These are phyloP conservation scores for Spisula subtruncata DNA, from an alignment of 2,888 invertebrate genomes.

Conservation along the genomic window DNA sequence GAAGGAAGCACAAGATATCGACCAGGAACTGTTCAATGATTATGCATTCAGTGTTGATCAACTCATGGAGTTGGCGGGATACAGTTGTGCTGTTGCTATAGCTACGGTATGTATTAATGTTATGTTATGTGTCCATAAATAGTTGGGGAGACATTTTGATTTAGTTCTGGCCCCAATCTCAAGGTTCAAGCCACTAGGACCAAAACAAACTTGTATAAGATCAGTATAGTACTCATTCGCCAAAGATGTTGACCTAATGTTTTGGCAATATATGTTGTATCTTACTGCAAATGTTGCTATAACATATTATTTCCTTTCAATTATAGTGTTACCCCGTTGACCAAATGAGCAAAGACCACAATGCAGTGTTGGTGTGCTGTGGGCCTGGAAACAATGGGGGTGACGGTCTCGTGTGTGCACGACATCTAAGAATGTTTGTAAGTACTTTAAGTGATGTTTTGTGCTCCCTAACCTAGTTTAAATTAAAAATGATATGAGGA, in stretches of 20 bases:
- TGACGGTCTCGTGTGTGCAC: conserved; percentile 98
- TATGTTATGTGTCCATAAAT: neutral
- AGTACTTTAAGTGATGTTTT: conserved; percentile 67
- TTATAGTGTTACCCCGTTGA: conserved; percentile 84
- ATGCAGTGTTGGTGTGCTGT: conserved; percentile 90
- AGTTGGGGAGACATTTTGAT: too few relatives aligned
- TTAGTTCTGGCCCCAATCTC: too few relatives aligned
- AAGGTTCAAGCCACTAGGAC: too few relatives aligned
- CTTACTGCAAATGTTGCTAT: too few relatives aligned
- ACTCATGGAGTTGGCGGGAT: conserved; percentile 98
- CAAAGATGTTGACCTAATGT: too few relatives aligned
- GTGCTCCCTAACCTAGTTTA: too few relatives aligned
- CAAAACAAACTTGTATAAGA: too few relatives aligned
- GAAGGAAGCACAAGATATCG: conserved; percentile 95
- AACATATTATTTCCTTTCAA: too few relatives aligned
- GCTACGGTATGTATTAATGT: conserved; percentile 88
- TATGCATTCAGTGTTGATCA: conserved; percentile 98
- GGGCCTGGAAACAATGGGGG: conserved; percentile 99
- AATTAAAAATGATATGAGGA: too few relatives aligned
- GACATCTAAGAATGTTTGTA: conserved; percentile 95
- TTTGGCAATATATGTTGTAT: too few relatives aligned
- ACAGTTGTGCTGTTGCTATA: conserved; percentile 97
- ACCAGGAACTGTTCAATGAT: conserved; percentile 96
- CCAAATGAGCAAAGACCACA: conserved; percentile 83
- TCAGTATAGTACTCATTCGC: too few relatives aligned